A percentile compares a stretch with the other conserved stretches of the same genome.
Conservation (phyloP, 2,888 invertebrate genomes). For the Cheilosia scutellata region DNA sequence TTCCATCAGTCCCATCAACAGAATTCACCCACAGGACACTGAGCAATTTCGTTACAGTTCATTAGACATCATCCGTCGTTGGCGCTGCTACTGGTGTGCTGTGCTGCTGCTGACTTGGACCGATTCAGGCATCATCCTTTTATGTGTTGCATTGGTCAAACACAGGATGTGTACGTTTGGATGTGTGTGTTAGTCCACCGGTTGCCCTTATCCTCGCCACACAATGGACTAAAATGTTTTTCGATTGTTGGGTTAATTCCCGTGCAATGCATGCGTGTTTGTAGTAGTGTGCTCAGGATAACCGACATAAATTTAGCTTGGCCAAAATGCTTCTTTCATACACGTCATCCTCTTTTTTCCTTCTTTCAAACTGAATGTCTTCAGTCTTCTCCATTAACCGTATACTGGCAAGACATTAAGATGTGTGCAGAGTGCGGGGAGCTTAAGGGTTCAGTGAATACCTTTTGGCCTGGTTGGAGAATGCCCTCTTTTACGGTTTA, state of each 20-base stretch:
- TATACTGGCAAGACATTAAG: slow-evolving; percentile 66
- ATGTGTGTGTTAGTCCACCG: slow-evolving; percentile 62
- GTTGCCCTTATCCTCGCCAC: slow-evolving; percentile 67
- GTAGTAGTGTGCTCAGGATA: slow-evolving; percentile 36
- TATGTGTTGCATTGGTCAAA: slow-evolving; percentile 75
- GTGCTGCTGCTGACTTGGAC: slow-evolving; percentile 46
- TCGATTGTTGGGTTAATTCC: slow-evolving; percentile 75
- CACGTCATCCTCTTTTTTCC: slow-evolving; percentile 39
- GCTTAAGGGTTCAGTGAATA: slow-evolving; percentile 68
- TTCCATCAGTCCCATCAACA: slow-evolving; percentile 39
- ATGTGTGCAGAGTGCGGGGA: not conserved
- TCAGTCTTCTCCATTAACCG: slow-evolving; percentile 71
- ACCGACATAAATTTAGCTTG: slow-evolving; percentile 66
- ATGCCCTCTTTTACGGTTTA: slow-evolving; percentile 75
- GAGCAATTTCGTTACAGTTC: slow-evolving; percentile 77
- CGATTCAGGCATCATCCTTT: slow-evolving; percentile 48
- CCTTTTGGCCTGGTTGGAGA: slow-evolving; percentile 71
- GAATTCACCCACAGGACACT: slow-evolving; percentile 76
- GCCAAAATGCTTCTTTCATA: slow-evolving; percentile 60
- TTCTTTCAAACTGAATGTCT: slow-evolving; percentile 42
- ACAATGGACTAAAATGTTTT: slow-evolving; percentile 76
- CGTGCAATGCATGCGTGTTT: slow-evolving; percentile 49
- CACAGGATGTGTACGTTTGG: slow-evolving; percentile 43
- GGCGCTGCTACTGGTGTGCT: slow-evolving; percentile 41
- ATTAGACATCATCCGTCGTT: slow-evolving; percentile 77